Conservation (phyloP, 1,140 invertebrate genomes). For the Macrobrachium nipponense region DNA sequence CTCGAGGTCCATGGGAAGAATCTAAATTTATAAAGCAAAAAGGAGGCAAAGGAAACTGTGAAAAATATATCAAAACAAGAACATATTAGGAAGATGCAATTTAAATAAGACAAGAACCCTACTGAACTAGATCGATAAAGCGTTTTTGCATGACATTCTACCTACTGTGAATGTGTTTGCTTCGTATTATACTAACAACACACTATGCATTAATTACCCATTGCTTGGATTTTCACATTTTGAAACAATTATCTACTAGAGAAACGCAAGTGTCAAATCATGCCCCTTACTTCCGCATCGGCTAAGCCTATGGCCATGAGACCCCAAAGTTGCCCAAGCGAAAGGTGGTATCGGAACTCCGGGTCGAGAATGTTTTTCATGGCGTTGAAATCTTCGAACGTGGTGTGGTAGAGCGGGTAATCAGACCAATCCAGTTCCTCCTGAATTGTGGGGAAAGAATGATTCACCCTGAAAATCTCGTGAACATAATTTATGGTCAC, state of each 20-base stretch:
- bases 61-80: neutral
- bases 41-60: neutral
- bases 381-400: conserved; percentile 66
- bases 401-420: conserved; percentile 67
- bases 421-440: conserved; percentile 58
- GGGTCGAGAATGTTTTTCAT: conserved; percentile 67
- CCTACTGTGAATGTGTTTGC: too few species aligned
- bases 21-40: neutral
- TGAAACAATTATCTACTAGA: neutral
- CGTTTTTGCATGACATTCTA: too few species aligned
- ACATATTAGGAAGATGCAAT: neutral
- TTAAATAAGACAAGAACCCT: neutral
- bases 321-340: conserved; percentile 61
- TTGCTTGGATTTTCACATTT: too few species aligned
- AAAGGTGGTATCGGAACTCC: conserved; percentile 64
- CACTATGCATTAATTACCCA: too few species aligned
- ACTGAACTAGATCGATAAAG: too few species aligned
- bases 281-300: conserved; percentile 43
- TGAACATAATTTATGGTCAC: too few species aligned
- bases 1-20: conserved; percentile 38
- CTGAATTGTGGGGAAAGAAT: conserved; percentile 4
- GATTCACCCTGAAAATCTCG: neutral
- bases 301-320: conserved; percentile 53
- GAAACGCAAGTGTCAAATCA: conserved; percentile 7
- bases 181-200: too few species aligned